Base-by-base conservation (phyloP, 2,888 invertebrate species). In the Uloborus plumipes region DNA sequence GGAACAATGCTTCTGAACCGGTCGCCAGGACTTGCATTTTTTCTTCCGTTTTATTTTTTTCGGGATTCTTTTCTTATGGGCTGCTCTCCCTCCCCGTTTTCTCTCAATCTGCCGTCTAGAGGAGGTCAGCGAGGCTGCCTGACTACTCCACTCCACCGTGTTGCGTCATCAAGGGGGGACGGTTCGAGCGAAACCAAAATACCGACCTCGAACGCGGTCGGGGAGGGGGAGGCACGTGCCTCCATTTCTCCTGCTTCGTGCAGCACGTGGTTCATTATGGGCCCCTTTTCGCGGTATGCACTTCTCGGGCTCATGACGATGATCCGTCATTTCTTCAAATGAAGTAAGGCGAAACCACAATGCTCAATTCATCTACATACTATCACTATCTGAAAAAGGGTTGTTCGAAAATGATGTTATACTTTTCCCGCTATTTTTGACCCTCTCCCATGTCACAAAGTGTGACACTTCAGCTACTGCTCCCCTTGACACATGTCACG, bases 1-100 rank as follows among this genome's bases (percentile, higher is more conserved):
- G 59, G 77, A 77, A 77, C 65, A 77, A 77, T 77, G 58, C 70
- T 39, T 39, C 51, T 64, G 70, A 77, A 77, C 77, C 77, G 77
- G 77, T 77, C 70, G 70, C 64, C 64, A 62, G 64, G 55, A 51
- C 22, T 65, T 65, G 39, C 39, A 39, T 74, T 65, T 59, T 70
- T 69, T 65, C 49, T 65, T 47, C n/a, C 31, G 47, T 70, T 70
- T 53, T 69, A 59, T 31, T 65, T 73, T n/a, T 73, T 50, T 49
- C 47, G 47, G 1, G 18, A 22, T 26, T 20, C 59, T 67, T 39
- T 65, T 66, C 66, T 22, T 51, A 47, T 39, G 39, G 7, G 39
- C 11, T 39, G 39, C 11, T 39, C 9, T 39, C 39, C 9, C 39
- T 39, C 9, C 39, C 39, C 39, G 39, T 9, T 4, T 39, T 49